phyloP scores from a whole-genome alignment of 2,888 invertebrate species.

The Eupithecia subumbrata region DNA sequence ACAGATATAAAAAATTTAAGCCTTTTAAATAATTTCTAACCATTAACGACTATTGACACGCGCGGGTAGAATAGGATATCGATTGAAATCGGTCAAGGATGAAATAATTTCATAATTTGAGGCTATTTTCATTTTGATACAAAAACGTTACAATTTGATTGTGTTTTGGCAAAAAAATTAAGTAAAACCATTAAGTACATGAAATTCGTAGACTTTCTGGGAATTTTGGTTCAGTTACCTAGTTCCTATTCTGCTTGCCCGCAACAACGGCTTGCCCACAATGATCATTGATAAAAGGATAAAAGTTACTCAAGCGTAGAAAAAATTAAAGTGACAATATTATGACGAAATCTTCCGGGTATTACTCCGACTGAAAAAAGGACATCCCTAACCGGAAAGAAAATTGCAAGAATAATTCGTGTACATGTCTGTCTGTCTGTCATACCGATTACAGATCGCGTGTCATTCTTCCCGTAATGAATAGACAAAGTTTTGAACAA shows the following conservation, averaged over 20 bases:
- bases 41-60: constrained; percentile 36
- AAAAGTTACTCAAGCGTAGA: background rate
- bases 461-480: constrained; percentile 63
- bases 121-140: constrained; percentile 35
- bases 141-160: background rate
- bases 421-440: constrained; percentile 44
- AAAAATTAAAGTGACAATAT: constrained; percentile 8
- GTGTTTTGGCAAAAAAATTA: background rate
- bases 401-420: constrained; percentile 31
- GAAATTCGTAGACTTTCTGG: background rate
- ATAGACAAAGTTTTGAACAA: constrained; percentile 67
- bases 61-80: constrained; percentile 34
- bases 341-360: constrained; percentile 5
- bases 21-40: constrained; percentile 17
- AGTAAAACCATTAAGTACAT: background rate
- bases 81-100: constrained; percentile 52
- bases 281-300: background rate
- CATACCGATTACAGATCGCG: constrained; percentile 53
- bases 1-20: constrained; percentile 18
- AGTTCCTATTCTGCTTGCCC: background rate
- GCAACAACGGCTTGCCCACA: background rate
- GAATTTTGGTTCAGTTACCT: background rate
- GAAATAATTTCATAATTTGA: constrained; percentile 43
- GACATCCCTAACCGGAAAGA: constrained; percentile 27
- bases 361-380: background rate